phyloP scores from a whole-genome alignment of 2,113 vertebrate genomes.

The Cisticola juncidis region DNA sequence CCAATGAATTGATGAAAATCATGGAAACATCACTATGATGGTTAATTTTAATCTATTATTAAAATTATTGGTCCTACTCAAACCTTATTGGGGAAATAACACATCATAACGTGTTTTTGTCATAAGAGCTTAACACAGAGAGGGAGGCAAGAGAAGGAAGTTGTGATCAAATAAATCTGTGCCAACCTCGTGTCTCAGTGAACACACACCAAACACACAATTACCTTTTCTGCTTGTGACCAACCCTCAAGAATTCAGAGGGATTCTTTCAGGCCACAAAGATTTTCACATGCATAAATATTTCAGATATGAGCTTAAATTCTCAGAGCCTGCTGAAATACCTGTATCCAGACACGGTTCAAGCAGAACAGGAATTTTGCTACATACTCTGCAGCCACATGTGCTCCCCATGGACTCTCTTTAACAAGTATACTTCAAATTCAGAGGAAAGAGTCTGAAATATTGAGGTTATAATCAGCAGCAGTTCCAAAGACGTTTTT shows the following conservation, averaged over 20 bases:
- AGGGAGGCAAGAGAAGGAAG: fast-evolving
- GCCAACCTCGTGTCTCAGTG: not conserved
- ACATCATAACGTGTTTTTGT: not conserved
- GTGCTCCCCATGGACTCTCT: not conserved
- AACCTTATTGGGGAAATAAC: not conserved
- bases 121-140: not conserved
- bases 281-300: not conserved
- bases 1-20: not conserved
- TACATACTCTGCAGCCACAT: not conserved
- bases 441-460: not conserved
- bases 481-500: not conserved
- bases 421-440: not conserved
- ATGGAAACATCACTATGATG: not conserved
- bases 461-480: not conserved
- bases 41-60: not conserved
- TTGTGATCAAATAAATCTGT: not conserved
- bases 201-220: not conserved
- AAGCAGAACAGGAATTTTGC: not conserved
- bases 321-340: not conserved
- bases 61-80: not conserved
- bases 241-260: not conserved
- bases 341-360: not conserved
- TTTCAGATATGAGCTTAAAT: not conserved
- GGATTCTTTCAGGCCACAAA: not conserved
- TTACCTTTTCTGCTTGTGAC: not conserved